Evolutionary conservation across 1,140 invertebrate genomes (phyloP).

Genomic region (Ditylenchus dipsaci): DNA sequence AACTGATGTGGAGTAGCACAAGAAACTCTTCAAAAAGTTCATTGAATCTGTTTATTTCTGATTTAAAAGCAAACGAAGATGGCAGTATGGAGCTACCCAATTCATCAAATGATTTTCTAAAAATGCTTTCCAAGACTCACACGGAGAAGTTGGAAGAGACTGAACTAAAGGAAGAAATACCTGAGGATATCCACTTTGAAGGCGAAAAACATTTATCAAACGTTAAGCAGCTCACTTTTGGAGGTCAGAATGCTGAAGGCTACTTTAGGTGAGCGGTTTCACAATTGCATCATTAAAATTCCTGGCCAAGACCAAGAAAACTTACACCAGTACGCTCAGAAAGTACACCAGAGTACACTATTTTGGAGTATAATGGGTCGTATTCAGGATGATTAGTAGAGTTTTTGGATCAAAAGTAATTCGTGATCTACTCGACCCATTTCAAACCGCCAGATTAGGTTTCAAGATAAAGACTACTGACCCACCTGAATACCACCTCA

Average conservation of each 20-base stretch:
- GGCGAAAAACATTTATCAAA: conserved; percentile 32
- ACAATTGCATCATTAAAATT: too few relatives aligned
- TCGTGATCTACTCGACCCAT: too few relatives aligned
- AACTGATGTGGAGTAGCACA: conserved; percentile 7
- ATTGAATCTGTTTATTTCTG: conserved; percentile 16
- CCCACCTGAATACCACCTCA: too few relatives aligned
- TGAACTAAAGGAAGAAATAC: background rate
- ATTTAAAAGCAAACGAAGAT: conserved; percentile 11
- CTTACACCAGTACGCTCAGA: too few relatives aligned
- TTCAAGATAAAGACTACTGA: too few relatives aligned
- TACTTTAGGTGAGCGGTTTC: conserved; percentile 25
- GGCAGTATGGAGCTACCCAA: conserved; percentile 4
- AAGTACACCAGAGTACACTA: too few relatives aligned
- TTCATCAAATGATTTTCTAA: background rate
- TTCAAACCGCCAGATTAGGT: too few relatives aligned
- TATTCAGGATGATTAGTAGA: too few relatives aligned
- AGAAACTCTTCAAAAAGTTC: background rate
- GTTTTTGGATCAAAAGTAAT: too few relatives aligned
- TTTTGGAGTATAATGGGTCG: too few relatives aligned
- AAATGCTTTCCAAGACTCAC: background rate
- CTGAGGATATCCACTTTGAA: conserved; percentile 11
- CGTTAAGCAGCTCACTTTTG: conserved; percentile 33
- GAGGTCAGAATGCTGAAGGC: conserved; percentile 40
- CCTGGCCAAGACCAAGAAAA: too few relatives aligned
- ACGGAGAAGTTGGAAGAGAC: background rate